phyloP scores from a whole-genome alignment of 2,797 vertebrate genomes.

The Phylloscopus collybita region DNA sequence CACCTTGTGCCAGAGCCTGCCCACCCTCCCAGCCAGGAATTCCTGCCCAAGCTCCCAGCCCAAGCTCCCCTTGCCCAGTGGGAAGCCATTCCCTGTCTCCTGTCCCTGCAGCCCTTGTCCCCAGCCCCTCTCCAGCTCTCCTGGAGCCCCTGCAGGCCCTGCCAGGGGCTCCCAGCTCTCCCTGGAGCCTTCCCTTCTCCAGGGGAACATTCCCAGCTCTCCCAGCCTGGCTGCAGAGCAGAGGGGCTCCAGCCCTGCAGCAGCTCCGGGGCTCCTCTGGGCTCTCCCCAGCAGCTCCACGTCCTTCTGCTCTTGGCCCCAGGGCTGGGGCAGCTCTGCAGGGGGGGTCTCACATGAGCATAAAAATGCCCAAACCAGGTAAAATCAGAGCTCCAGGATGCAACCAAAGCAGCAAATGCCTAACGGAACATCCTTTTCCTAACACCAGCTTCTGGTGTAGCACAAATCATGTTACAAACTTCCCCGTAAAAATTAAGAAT shows the following conservation, averaged over 20 bases:
- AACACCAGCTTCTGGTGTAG: neutral
- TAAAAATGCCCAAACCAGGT: neutral
- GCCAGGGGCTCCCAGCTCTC: neutral
- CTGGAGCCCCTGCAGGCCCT: neutral
- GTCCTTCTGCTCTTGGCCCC: neutral
- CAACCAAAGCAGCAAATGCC: neutral
- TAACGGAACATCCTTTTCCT: neutral
- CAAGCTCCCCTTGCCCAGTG: neutral
- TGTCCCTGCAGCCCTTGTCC: neutral
- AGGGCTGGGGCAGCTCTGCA: neutral
- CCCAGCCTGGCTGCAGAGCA: neutral
- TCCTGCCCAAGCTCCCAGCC: neutral
- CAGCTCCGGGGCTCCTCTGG: neutral
- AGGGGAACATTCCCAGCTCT: neutral
- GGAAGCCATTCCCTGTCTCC: neutral
- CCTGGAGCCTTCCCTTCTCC: neutral
- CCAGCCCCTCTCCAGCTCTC: neutral
- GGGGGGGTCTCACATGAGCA: neutral
- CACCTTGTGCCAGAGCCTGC: accelerated
- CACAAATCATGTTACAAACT: neutral
- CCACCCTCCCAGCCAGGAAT: accelerated
- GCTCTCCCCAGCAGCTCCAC: neutral
- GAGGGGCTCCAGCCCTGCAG: neutral
- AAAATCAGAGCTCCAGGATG: neutral
- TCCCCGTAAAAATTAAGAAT: neutral